These are phyloP conservation scores for Coelopa pilipes DNA, from an alignment of 2,888 invertebrate species.

Conservation along the genomic window DNA sequence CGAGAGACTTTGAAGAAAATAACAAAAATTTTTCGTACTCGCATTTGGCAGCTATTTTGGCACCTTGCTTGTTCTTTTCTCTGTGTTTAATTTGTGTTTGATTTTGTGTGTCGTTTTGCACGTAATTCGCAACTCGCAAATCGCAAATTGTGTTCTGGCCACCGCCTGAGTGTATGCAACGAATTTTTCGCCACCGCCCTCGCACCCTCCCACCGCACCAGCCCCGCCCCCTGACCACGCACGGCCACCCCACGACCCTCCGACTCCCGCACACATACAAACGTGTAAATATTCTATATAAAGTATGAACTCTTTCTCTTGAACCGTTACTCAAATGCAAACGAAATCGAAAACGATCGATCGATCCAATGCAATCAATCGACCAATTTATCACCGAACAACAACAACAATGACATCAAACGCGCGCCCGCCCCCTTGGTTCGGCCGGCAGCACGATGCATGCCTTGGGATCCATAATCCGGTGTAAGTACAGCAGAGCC, in stretches of 20 bases:
- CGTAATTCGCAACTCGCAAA: too few relatives aligned
- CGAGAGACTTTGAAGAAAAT: too few relatives aligned
- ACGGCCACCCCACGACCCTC: too few relatives aligned
- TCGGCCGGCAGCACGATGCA: slow-evolving; percentile 77
- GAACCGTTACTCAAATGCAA: not conserved
- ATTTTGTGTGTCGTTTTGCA: not conserved
- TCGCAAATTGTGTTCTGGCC: not conserved
- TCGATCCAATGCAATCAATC: not conserved
- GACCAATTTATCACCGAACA: too few relatives aligned
- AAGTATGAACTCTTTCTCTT: not conserved
- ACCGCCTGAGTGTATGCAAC: not conserved
- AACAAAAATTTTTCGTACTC: too few relatives aligned
- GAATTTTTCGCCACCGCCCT: not conserved
- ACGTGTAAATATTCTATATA: too few relatives aligned
- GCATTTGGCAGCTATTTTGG: not conserved
- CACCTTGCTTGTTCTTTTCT: not conserved
- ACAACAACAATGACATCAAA: not conserved
- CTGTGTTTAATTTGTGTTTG: not conserved
- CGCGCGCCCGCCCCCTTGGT: not conserved
- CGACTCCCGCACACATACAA: too few relatives aligned
- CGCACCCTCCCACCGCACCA: not conserved
- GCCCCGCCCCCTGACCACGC: too few relatives aligned
- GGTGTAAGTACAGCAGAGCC: slow-evolving; percentile 81
- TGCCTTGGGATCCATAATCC: slow-evolving; percentile 88
- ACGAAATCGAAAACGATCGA: not conserved